phyloP scores from a whole-genome alignment of 2,113 vertebrate genomes.

The Stigmatopora argus region DNA sequence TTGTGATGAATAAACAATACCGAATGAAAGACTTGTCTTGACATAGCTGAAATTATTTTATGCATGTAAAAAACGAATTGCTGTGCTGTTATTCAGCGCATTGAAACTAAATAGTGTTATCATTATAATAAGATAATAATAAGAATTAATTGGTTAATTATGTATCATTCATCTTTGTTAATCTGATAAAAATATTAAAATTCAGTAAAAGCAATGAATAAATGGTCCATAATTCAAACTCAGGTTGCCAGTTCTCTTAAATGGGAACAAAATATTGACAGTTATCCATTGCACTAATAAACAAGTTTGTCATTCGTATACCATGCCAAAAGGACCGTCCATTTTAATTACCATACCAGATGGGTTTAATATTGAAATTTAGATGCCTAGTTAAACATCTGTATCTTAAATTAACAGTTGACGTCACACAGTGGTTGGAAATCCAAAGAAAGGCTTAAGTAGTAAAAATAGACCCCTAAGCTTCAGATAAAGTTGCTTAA shows the following conservation, averaged over 20 bases:
- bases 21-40: background rate
- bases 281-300: too few species aligned
- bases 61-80: background rate
- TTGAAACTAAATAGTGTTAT: background rate
- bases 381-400: slow-evolving; percentile 28
- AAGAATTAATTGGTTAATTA: too few species aligned
- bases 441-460: slow-evolving; percentile 40
- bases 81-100: background rate
- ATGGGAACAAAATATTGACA: too few species aligned
- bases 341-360: background rate
- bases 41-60: background rate
- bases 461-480: slow-evolving; percentile 11
- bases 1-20: too few species aligned
- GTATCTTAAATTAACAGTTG: slow-evolving; percentile 30
- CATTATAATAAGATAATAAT: background rate
- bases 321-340: background rate
- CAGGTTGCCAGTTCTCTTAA: too few species aligned
- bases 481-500: slow-evolving; percentile 34
- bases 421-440: slow-evolving; percentile 35
- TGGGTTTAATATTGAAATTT: background rate
- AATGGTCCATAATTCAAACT: too few species aligned
- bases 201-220: too few species aligned
- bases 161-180: too few species aligned
- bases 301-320: background rate
- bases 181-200: too few species aligned